These are phyloP conservation scores for Cryptophagus acutangulus DNA, from an alignment of 2,888 invertebrate genomes.

Conservation along the genomic window DNA sequence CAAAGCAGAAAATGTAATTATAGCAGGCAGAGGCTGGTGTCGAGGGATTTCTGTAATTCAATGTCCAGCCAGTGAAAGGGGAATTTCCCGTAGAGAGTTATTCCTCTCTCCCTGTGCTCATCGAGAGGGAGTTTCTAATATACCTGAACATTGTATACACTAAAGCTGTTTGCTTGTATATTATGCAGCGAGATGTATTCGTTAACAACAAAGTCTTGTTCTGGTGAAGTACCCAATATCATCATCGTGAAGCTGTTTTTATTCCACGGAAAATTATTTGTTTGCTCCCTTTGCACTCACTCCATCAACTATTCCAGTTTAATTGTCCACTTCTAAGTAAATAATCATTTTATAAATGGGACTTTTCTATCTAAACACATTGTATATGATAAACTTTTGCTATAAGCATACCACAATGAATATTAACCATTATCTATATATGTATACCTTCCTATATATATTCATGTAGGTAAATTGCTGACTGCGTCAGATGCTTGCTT, in stretches of 20 bases:
- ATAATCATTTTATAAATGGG: no score
- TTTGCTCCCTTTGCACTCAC: not conserved
- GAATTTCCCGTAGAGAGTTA: slow-evolving; percentile 15
- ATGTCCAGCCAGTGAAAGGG: slow-evolving; percentile 16
- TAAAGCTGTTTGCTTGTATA: not conserved
- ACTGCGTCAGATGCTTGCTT: not conserved
- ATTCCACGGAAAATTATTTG: not conserved
- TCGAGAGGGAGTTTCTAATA: slow-evolving; percentile 4
- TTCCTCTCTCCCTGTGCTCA: slow-evolving; percentile 8
- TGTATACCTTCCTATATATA: slow-evolving; percentile 1
- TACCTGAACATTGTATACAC: not conserved
- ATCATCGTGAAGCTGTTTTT: not conserved
- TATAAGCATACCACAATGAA: no score
- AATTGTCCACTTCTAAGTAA: not conserved
- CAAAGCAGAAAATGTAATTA: slow-evolving; percentile 32
- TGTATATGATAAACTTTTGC: no score
- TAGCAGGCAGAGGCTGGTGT: slow-evolving; percentile 22
- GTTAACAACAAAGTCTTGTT: slow-evolving; percentile 16
- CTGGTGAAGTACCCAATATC: slow-evolving; percentile 3
- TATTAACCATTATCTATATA: not conserved
- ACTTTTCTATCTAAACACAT: no score
- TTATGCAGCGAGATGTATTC: not conserved
- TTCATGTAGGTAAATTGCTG: slow-evolving; percentile 1
- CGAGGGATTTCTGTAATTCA: slow-evolving; percentile 19
- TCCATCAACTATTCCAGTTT: not conserved